Percentiles rank a stretch among this genome's conserved stretches.
Conservation (phyloP, 1,140 invertebrate genomes). For the Chironomus tepperi region DNA sequence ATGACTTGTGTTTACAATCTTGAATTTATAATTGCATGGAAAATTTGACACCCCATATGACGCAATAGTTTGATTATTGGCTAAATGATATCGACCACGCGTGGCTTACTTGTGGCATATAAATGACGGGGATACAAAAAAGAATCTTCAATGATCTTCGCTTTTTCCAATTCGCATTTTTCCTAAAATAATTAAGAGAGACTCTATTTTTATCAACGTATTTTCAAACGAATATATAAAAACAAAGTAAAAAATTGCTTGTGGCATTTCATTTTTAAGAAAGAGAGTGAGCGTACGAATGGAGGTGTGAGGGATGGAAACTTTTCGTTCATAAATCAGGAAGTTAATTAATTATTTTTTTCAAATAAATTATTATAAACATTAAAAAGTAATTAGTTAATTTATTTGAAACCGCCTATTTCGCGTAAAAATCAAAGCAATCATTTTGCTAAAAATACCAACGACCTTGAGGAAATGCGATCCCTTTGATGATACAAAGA, state of each 20-base stretch:
- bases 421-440: too few species aligned
- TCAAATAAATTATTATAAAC: too few species aligned
- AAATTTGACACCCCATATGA: too few species aligned
- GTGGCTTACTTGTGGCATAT: background rate
- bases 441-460: background rate
- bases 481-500: background rate
- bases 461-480: constrained; percentile 6
- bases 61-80: too few species aligned
- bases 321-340: background rate
- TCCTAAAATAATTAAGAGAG: background rate
- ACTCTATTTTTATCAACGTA: background rate
- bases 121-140: background rate
- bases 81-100: too few species aligned
- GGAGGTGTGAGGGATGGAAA: background rate
- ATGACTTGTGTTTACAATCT: too few species aligned
- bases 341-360: too few species aligned
- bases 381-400: too few species aligned
- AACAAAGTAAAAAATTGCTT: background rate
- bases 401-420: too few species aligned
- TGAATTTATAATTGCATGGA: too few species aligned
- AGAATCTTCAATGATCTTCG: background rate
- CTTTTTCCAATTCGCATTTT: background rate
- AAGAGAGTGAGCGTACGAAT: background rate
- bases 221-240: background rate
- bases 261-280: background rate